Evolutionary conservation across 2,888 invertebrate species (phyloP).

Genomic region (Drosophila lacicola): DNA sequence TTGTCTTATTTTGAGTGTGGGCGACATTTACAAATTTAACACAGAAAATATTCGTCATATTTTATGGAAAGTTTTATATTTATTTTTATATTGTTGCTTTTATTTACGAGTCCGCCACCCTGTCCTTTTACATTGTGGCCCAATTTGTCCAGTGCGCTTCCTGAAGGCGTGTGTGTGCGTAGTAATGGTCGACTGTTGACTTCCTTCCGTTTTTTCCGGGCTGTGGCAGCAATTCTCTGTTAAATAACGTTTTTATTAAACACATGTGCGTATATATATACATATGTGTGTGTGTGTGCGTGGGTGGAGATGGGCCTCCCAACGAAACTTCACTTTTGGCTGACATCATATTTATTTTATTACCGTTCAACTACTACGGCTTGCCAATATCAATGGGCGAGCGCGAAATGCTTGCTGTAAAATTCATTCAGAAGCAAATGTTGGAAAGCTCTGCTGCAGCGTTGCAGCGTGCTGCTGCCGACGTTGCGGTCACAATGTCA

Average conservation of each 20-base stretch:
- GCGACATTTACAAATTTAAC: background rate
- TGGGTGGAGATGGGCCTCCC: slow-evolving; percentile 20
- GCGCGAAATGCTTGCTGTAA: slow-evolving; percentile 25
- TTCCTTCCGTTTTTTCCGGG: slow-evolving; percentile 63
- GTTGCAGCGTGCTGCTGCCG: slow-evolving; percentile 4
- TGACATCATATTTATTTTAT: slow-evolving; percentile 63
- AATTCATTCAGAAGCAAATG: slow-evolving; percentile 47
- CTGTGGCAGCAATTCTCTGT: slow-evolving; percentile 45
- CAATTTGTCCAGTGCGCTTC: slow-evolving; percentile 70
- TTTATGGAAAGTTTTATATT: slow-evolving; percentile 32
- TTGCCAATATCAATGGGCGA: slow-evolving; percentile 45
- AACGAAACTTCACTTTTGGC: slow-evolving; percentile 34
- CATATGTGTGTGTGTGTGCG: background rate
- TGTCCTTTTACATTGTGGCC: slow-evolving; percentile 27
- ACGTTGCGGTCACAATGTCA: slow-evolving; percentile 70
- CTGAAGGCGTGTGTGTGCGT: slow-evolving; percentile 42
- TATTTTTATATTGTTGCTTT: slow-evolving; percentile 15
- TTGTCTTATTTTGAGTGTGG: slow-evolving; percentile 2
- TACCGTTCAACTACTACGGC: slow-evolving; percentile 38
- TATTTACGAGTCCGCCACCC: slow-evolving; percentile 9
- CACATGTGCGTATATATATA: background rate
- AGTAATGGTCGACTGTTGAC: slow-evolving; percentile 61
- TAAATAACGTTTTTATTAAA: slow-evolving; percentile 40
- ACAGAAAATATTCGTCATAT: slow-evolving; percentile 21
- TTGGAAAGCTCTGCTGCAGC: slow-evolving; percentile 18